Conservation (phyloP, 2,113 vertebrate species). For the Sphyrna mokarran region DNA sequence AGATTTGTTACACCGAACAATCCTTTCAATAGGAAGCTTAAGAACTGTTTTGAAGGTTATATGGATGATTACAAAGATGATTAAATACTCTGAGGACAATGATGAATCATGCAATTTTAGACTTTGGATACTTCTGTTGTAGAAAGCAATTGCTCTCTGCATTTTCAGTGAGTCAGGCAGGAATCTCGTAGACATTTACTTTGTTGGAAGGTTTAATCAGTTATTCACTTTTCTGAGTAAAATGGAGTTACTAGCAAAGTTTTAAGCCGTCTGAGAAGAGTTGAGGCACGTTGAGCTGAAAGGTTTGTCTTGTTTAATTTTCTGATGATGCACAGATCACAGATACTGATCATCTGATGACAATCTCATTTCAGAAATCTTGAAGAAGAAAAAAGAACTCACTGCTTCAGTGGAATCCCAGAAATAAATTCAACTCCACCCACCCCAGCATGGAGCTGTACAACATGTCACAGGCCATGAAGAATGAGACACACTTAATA, state of each 20-base stretch:
- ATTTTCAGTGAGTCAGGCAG: not conserved
- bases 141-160: not conserved
- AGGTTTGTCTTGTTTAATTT: not conserved
- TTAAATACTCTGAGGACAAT: not conserved
- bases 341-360: not conserved
- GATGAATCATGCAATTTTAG: not conserved
- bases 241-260: not conserved
- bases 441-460: not conserved
- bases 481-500: slow-evolving; percentile 20
- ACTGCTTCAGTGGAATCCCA: not conserved
- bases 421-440: not conserved
- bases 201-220: not conserved
- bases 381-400: not conserved
- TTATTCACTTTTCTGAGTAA: not conserved
- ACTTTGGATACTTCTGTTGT: not conserved
- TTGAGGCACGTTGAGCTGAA: not conserved
- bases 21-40: not conserved
- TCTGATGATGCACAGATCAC: not conserved
- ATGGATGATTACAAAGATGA: not conserved
- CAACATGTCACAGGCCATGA: not conserved
- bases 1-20: not conserved
- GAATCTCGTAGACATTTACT: not conserved
- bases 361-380: not conserved
- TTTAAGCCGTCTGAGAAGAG: not conserved
- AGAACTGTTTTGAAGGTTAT: not conserved